These are phyloP conservation scores for Therioaphis trifolii DNA, from an alignment of 2,888 invertebrate genomes.

Conservation along the genomic window DNA sequence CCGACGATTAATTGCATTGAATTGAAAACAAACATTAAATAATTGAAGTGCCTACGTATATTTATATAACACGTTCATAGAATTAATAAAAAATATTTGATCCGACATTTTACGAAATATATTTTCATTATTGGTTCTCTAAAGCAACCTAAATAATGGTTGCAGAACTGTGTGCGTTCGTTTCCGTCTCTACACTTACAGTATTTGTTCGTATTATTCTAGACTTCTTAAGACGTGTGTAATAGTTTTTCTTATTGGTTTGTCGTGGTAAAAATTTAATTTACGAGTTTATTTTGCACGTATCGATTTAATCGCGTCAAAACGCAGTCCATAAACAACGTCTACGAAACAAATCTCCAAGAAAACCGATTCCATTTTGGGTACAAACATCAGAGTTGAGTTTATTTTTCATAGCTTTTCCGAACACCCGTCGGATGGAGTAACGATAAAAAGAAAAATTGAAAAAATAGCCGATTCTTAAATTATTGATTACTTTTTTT, in stretches of 20 bases:
- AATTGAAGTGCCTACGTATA: too few species aligned
- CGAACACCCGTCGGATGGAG: not conserved
- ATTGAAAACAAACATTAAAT: too few species aligned
- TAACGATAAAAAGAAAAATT: not conserved
- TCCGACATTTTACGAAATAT: too few species aligned
- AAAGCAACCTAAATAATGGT: too few species aligned
- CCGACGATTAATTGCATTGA: too few species aligned
- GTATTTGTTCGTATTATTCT: not conserved
- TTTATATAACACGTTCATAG: too few species aligned
- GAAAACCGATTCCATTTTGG: too few species aligned
- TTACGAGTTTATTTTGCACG: conserved; percentile 17
- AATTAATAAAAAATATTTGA: too few species aligned
- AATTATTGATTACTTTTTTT: not conserved
- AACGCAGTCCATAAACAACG: not conserved
- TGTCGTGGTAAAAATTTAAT: conserved; percentile 5
- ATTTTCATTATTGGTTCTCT: too few species aligned
- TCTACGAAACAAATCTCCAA: not conserved
- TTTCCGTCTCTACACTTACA: not conserved
- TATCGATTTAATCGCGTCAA: not conserved
- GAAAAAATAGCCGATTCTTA: not conserved
- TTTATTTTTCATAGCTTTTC: not conserved
- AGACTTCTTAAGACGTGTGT: not conserved
- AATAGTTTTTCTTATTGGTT: not conserved
- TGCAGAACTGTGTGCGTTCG: too few species aligned
- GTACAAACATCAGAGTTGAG: not conserved